phyloP scores from a whole-genome alignment of 2,113 vertebrate species.

The Serinus canaria region DNA sequence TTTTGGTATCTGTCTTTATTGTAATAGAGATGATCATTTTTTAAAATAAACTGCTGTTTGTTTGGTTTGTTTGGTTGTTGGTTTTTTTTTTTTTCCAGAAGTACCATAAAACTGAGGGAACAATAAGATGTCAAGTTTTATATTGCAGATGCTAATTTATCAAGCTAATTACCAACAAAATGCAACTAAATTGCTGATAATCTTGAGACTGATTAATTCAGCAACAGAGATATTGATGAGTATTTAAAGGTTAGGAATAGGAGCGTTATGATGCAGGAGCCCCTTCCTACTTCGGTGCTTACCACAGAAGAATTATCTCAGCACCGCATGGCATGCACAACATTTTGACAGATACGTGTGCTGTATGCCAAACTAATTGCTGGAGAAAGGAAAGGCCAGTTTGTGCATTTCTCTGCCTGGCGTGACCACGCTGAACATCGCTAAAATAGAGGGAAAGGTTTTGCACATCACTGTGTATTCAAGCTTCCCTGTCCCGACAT shows the following conservation, averaged over 20 bases:
- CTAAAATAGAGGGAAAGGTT: not conserved
- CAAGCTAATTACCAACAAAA: constrained; percentile 81
- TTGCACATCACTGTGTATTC: not conserved
- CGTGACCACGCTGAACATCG: not conserved
- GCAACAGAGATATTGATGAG: constrained; percentile 68
- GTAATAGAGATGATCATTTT: constrained; percentile 67
- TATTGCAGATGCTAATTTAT: constrained; percentile 80
- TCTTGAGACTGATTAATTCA: constrained; percentile 77
- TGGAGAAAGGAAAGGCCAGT: constrained; percentile 40
- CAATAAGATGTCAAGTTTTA: constrained; percentile 79
- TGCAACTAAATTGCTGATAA: constrained; percentile 78
- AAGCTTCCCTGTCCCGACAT: not conserved
- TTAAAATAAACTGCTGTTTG: constrained; percentile 55
- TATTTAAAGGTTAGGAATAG: constrained; percentile 71
- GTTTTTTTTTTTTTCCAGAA: constrained; percentile 56
- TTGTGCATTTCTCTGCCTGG: constrained; percentile 46
- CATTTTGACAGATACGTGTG: constrained; percentile 57
- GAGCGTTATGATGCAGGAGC: constrained; percentile 9
- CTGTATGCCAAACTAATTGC: constrained; percentile 47
- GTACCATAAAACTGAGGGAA: constrained; percentile 72
- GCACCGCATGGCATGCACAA: not conserved
- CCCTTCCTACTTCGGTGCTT: constrained; percentile 45
- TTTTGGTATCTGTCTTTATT: constrained; percentile 66
- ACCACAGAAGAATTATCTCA: constrained; percentile 44
- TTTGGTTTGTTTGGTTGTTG: constrained; percentile 1